A percentile compares a stretch with the other conserved stretches of the same genome.
Evolutionary conservation across 2,113 vertebrate genomes (phyloP).

Genomic region (Chaetodon trifascialis): DNA sequence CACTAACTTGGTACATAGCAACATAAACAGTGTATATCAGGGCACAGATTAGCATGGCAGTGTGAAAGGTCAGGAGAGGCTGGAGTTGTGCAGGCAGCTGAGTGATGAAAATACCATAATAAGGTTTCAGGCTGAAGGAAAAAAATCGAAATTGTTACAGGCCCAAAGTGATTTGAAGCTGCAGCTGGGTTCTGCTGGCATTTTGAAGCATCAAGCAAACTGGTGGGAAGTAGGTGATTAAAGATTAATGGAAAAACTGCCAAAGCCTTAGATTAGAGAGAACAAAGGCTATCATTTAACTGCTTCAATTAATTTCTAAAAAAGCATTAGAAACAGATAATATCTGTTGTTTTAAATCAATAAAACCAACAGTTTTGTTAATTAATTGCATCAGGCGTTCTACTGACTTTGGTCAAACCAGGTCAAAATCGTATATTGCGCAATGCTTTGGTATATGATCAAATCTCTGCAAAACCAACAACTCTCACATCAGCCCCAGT

Average conservation of each 20-base stretch:
- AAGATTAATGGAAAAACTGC: background rate
- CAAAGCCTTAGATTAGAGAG: background rate
- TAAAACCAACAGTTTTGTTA: background rate
- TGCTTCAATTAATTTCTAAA: background rate
- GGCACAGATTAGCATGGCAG: slow-evolving; percentile 24
- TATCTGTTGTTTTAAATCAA: background rate
- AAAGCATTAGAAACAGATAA: background rate
- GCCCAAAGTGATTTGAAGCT: slow-evolving; percentile 35
- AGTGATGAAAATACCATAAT: slow-evolving; percentile 53
- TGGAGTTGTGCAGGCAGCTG: background rate
- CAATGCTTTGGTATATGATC: background rate
- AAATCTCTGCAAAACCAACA: background rate
- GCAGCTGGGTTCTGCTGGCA: slow-evolving; percentile 12
- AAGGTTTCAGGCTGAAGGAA: slow-evolving; percentile 40
- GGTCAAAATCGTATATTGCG: background rate
- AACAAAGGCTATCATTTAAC: background rate
- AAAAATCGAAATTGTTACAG: slow-evolving; percentile 37
- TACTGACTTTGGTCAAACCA: background rate
- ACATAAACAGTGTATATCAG: slow-evolving; percentile 42
- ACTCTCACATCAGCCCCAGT: background rate
- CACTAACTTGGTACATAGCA: slow-evolving; percentile 24
- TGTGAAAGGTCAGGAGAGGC: slow-evolving; percentile 21
- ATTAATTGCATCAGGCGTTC: background rate
- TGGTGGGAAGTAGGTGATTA: background rate
- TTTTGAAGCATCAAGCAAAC: slow-evolving; percentile 10